phyloP scores from a whole-genome alignment of 2,888 invertebrate species.

The Tipula lateralis region DNA sequence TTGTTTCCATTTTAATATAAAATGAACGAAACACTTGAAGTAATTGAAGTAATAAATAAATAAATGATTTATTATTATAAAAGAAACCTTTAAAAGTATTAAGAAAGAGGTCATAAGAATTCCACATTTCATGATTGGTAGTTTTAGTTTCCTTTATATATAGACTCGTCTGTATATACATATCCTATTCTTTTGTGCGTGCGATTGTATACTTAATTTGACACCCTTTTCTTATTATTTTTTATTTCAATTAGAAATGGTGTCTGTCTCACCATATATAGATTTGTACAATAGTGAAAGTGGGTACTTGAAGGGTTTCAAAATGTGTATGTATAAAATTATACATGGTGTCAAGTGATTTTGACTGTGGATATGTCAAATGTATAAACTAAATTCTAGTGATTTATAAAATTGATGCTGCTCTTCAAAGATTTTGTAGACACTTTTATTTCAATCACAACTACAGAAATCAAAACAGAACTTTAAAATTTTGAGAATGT shows the following conservation, averaged over 20 bases:
- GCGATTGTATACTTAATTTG: neutral
- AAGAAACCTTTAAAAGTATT: neutral
- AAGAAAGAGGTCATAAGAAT: neutral
- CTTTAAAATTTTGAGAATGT: no score
- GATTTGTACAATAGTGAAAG: neutral
- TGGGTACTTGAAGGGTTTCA: constrained; percentile 1
- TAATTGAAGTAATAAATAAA: constrained; percentile 19
- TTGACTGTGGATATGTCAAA: neutral
- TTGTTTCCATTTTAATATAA: neutral
- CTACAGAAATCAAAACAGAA: no score
- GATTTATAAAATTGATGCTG: no score
- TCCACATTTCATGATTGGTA: neutral
- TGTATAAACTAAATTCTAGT: no score
- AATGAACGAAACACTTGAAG: neutral
- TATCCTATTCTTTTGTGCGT: neutral
- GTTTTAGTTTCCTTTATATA: neutral
- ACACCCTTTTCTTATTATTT: neutral
- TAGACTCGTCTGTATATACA: neutral
- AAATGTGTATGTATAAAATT: neutral
- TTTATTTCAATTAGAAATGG: neutral
- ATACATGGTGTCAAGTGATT: neutral
- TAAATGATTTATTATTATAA: neutral
- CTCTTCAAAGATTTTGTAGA: no score
- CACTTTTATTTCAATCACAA: no score
- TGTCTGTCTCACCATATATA: neutral